Evolutionary conservation across 2,113 vertebrate genomes (phyloP).

Genomic region (Reinhardtius hippoglossoides): DNA sequence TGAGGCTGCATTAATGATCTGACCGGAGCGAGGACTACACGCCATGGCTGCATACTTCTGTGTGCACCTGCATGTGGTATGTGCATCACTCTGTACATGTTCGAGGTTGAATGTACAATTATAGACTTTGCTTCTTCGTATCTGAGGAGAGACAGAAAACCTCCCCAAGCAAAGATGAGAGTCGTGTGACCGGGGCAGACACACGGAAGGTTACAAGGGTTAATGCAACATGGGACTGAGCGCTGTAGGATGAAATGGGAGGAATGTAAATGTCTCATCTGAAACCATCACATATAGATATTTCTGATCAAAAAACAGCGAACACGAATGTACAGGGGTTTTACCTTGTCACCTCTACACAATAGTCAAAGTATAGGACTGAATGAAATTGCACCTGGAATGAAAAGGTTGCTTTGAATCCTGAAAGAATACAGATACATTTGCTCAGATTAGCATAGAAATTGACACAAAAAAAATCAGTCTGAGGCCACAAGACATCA

Average conservation of each 20-base stretch:
- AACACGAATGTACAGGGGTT: not conserved
- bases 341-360: not conserved
- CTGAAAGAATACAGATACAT: constrained; percentile 14
- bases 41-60: not conserved
- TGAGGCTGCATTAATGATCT: constrained; percentile 67
- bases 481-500: constrained; percentile 14
- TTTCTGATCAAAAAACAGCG: constrained; percentile 17
- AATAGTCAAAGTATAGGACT: not conserved
- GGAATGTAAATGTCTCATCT: constrained; percentile 54
- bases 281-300: constrained; percentile 37
- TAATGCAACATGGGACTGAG: constrained; percentile 69
- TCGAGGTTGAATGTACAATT: constrained; percentile 9
- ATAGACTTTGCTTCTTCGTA: not conserved
- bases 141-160: constrained; percentile 23
- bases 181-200: constrained; percentile 16
- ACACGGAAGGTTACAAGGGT: constrained; percentile 47
- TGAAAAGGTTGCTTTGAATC: constrained; percentile 17
- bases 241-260: constrained; percentile 20
- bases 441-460: constrained; percentile 48
- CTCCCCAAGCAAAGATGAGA: constrained; percentile 21
- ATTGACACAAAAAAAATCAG: constrained; percentile 56
- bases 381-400: constrained; percentile 15
- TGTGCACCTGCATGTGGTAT: constrained; percentile 3
- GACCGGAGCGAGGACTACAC: not conserved
- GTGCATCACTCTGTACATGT: constrained; percentile 15